A percentile compares a stretch with the other conserved stretches of the same genome.
Evolutionary conservation across 2,113 vertebrate genomes (phyloP).

Genomic region (Psilopsiagon aurifrons): DNA sequence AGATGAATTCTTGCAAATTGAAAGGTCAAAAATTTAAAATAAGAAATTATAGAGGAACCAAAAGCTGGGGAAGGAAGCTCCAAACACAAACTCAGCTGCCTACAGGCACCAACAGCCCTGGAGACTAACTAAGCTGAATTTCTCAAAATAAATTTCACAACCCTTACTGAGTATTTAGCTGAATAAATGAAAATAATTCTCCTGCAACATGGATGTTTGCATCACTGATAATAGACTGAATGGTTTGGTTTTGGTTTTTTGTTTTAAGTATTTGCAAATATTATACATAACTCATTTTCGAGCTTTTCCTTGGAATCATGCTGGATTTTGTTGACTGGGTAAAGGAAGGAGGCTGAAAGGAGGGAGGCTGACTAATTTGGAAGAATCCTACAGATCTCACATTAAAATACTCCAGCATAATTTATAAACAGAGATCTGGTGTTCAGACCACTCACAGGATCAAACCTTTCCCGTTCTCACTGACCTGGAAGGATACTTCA

Average conservation of each 20-base stretch:
- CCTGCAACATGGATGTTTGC: neutral
- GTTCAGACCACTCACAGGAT: neutral
- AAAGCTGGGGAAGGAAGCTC: neutral
- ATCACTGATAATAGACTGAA: rapidly evolving
- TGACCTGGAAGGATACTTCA: neutral
- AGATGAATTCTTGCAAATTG: neutral
- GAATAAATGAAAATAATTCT: neutral
- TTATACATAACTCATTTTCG: neutral
- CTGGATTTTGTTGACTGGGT: neutral
- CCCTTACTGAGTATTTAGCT: neutral
- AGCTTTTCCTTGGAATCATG: neutral
- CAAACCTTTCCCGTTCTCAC: neutral
- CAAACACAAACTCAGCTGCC: neutral
- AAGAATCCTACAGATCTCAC: neutral
- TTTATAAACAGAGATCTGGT: neutral
- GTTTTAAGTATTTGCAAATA: neutral
- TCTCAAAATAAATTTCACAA: neutral
- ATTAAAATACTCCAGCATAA: neutral
- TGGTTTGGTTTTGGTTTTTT: neutral
- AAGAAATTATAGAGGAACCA: neutral
- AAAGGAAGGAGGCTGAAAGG: neutral
- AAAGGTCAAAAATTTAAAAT: neutral
- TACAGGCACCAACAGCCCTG: neutral
- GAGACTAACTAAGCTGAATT: neutral
- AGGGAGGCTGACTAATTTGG: neutral